Evolutionary conservation across 2,113 vertebrate genomes (phyloP), one percentile per base, ranked within the genome.

Genomic region (Acanthisitta chloris): DNA sequence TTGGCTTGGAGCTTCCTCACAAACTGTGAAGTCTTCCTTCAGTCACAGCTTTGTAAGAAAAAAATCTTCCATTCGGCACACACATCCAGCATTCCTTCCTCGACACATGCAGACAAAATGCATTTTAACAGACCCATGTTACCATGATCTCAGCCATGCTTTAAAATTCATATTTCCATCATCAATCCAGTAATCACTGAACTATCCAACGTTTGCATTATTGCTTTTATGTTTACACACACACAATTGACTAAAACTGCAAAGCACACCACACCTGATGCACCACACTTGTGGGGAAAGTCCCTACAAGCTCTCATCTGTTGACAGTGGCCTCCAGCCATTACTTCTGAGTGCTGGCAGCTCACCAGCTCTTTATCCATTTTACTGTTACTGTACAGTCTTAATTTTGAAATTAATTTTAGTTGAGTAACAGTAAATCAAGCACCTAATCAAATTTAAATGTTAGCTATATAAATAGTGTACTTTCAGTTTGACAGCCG

Each of bases 381-480:
- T 95, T 93, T 90, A 77, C 31, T 93, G 65, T 54, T 66, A 86
- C 62, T 52, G 25, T 58, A 88, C 66, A 90, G 82, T 57, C 61
- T 49, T 90, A 62, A 64, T 90, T 93, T 88, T 78, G n/a, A 81
- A 91, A 94, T 91, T 83, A 34, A 92, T 96, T 94, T 94, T 92
- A 78, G 59, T 19, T 73, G 61, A 59, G 21, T 77, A 93, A 88
- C 58, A 83, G 55, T 83, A 86, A 94, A 92, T 88, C 80, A 94
- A 66, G 21, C 59, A 66, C 38, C 18, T 64, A 94, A 91, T 59
- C 24, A 86, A 90, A 90, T 93, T 76, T 90, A 80, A 83, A 66
- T 55, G 31, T 55, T 73, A 88, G 55, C 76, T 74, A 81, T 36
- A 83, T 59, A 83, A 88, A 81, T 26, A 88, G 20, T 6, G n/a